These are phyloP conservation scores for Portunus trituberculatus DNA, from an alignment of 1,140 invertebrate genomes.

Conservation along the genomic window DNA sequence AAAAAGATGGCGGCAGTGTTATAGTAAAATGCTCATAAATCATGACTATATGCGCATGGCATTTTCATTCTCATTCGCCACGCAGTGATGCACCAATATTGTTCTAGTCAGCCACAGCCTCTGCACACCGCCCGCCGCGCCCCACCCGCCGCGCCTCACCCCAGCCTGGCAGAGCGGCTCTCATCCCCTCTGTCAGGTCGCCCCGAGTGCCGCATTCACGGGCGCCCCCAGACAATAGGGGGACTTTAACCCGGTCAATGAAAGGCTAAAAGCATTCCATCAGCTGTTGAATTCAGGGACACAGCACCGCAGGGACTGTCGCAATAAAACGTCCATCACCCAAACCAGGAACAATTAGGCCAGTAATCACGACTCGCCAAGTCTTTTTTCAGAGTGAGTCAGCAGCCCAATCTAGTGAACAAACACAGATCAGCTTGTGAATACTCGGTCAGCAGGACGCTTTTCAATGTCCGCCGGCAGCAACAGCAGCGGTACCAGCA, in stretches of 20 bases:
- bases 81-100: conserved; percentile 17
- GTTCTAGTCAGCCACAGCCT: background rate
- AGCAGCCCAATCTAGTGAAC: conserved; percentile 58
- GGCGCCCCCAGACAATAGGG: conserved; percentile 32
- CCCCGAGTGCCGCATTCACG: conserved; percentile 52
- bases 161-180: background rate
- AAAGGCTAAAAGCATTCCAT: conserved; percentile 60
- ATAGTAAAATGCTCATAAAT: background rate
- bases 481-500: background rate
- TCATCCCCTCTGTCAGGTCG: conserved; percentile 21
- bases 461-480: background rate
- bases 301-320: conserved; percentile 48
- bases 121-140: too few relatives aligned
- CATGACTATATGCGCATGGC: background rate
- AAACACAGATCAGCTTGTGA: conserved; percentile 57
- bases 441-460: conserved; percentile 49
- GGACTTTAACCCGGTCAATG: conserved; percentile 56
- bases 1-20: background rate
- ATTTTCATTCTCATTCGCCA: background rate
- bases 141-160: too few relatives aligned
- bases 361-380: conserved; percentile 61
- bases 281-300: conserved; percentile 56
- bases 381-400: conserved; percentile 53
- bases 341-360: conserved; percentile 55
- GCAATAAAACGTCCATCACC: conserved; percentile 57